Evolutionary conservation across 2,888 invertebrate genomes (phyloP).

Genomic region (Linnaemya vulpina): DNA sequence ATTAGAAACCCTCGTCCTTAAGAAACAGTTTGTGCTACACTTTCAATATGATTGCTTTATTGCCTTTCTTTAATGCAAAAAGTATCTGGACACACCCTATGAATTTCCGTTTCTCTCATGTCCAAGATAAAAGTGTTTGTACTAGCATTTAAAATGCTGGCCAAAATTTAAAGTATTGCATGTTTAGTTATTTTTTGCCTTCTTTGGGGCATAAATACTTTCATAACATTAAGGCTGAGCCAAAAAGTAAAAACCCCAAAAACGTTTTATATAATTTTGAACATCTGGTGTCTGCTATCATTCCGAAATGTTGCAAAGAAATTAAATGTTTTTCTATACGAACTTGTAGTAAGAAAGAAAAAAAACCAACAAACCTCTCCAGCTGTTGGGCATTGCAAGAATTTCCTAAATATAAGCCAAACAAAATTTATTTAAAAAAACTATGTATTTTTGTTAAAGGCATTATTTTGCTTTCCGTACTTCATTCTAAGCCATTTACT

Average conservation of each 20-base stretch:
- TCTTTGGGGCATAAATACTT: conserved; percentile 37
- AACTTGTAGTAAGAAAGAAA: conserved; percentile 1
- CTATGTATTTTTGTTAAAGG: neutral
- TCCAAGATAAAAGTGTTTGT: conserved; percentile 53
- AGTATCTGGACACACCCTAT: conserved; percentile 34
- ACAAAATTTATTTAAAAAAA: conserved; percentile 34
- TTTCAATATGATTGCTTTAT: neutral
- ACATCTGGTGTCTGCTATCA: conserved; percentile 63
- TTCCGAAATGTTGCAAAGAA: conserved; percentile 48
- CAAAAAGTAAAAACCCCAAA: neutral
- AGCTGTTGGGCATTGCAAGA: conserved; percentile 51
- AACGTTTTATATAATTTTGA: conserved; percentile 33
- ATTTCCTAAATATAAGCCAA: conserved; percentile 45
- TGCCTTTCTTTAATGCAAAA: no score
- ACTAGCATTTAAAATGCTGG: conserved; percentile 52
- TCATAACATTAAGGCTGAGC: neutral
- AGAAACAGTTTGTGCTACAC: conserved; percentile 8
- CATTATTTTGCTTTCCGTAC: neutral
- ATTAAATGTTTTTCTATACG: conserved; percentile 5
- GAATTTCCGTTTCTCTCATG: conserved; percentile 25
- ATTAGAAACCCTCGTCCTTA: neutral
- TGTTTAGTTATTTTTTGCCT: conserved; percentile 24
- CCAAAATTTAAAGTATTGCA: conserved; percentile 46
- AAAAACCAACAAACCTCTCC: conserved; percentile 25
- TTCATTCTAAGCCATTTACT: conserved; percentile 44